These are phyloP conservation scores for Oncorhynchus keta DNA, from an alignment of 2,113 vertebrate genomes.

Conservation along the genomic window DNA sequence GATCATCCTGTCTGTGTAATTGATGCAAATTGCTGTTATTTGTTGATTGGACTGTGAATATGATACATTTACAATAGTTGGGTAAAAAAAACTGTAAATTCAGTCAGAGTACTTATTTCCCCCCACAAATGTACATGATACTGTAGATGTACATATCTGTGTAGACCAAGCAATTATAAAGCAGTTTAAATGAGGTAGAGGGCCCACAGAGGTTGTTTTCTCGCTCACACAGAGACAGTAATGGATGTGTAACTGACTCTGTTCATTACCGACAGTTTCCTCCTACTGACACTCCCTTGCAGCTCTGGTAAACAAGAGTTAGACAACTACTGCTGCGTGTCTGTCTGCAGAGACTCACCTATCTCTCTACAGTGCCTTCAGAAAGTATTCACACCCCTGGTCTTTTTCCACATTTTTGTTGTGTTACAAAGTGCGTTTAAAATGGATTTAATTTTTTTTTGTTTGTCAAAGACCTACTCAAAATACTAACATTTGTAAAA, in stretches of 20 bases:
- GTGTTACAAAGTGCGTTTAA: too few relatives aligned
- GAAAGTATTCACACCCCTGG: too few relatives aligned
- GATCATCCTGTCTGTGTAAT: not conserved
- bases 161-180: not conserved
- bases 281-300: conserved; percentile 33
- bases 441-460: too few relatives aligned
- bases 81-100: not conserved
- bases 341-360: conserved; percentile 16
- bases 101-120: not conserved
- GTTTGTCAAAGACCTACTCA: too few relatives aligned
- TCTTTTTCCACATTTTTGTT: too few relatives aligned
- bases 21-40: not conserved
- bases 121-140: not conserved
- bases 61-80: not conserved
- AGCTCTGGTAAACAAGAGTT: conserved; percentile 17
- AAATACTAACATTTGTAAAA: too few relatives aligned
- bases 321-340: not conserved
- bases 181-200: not conserved
- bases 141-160: not conserved
- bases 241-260: conserved; percentile 38
- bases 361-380: conserved; percentile 3
- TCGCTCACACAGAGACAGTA: conserved; percentile 13
- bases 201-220: not conserved
- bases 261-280: conserved; percentile 32
- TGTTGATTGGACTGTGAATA: not conserved